Percentiles rank a stretch among this genome's conserved stretches.
phyloP scores from a whole-genome alignment of 1,140 invertebrate genomes.

The Lamellibrachia luymesi region DNA sequence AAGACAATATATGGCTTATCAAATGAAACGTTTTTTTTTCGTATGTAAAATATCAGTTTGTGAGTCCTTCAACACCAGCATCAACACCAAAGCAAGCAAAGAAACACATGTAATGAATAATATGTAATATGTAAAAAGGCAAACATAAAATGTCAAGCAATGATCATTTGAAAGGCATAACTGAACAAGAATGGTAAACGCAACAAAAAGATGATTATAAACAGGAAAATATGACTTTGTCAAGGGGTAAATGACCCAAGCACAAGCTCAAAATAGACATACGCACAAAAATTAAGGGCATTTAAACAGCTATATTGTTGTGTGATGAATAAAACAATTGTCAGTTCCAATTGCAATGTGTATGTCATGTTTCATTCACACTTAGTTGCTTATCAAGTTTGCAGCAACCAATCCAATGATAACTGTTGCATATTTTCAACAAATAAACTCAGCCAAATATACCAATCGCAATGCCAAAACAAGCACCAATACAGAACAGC shows the following conservation, averaged over 20 bases:
- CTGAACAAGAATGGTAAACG: background rate
- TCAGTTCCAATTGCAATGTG: background rate
- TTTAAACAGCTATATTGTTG: background rate
- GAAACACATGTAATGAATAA: background rate
- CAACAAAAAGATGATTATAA: background rate
- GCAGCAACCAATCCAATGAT: background rate
- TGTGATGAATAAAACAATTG: background rate
- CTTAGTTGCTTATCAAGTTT: background rate
- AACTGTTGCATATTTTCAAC: too few relatives aligned
- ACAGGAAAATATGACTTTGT: background rate
- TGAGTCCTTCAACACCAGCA: background rate
- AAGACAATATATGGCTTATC: background rate
- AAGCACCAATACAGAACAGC: background rate
- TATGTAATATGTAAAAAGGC: background rate
- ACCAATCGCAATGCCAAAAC: background rate
- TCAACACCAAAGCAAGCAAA: background rate
- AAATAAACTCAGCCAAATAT: background rate
- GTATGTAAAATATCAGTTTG: too few relatives aligned
- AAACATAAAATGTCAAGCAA: background rate
- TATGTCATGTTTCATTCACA: background rate
- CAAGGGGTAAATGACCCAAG: background rate
- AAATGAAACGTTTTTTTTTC: background rate
- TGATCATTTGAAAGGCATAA: background rate
- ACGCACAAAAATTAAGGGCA: background rate
- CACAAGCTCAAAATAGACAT: background rate